Percentiles rank a stretch among this genome's conserved stretches.
phyloP scores from a whole-genome alignment of 2,888 invertebrate genomes.

The Lymantria dispar region DNA sequence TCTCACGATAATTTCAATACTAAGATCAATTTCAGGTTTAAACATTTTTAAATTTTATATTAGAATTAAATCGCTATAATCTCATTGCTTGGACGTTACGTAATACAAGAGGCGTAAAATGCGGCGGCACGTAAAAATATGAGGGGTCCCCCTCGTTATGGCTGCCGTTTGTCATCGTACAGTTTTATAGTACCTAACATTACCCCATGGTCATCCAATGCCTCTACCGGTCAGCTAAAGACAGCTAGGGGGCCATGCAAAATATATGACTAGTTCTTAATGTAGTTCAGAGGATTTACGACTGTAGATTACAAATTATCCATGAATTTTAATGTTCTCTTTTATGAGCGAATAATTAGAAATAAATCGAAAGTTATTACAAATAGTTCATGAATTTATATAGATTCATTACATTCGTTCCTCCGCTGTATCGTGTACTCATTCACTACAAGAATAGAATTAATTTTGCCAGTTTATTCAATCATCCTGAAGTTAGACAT shows the following conservation, averaged over 20 bases:
- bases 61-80: slow-evolving; percentile 1
- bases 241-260: slow-evolving; percentile 27
- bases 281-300: slow-evolving; percentile 24
- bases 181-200: slow-evolving; percentile 49
- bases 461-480: too few relatives aligned
- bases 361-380: too few relatives aligned
- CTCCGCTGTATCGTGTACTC: too few relatives aligned
- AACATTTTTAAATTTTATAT: too few relatives aligned
- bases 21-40: too few relatives aligned
- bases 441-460: too few relatives aligned
- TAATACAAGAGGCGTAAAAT: slow-evolving; percentile 47
- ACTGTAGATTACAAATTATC: slow-evolving; percentile 26
- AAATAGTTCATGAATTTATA: too few relatives aligned
- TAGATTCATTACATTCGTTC: too few relatives aligned
- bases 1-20: too few relatives aligned
- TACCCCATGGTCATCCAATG: slow-evolving; percentile 45
- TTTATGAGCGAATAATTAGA: neutral
- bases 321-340: slow-evolving; percentile 23
- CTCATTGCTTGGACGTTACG: slow-evolving; percentile 13
- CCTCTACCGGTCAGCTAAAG: slow-evolving; percentile 34
- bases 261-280: slow-evolving; percentile 33
- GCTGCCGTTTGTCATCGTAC: slow-evolving; percentile 63
- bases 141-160: slow-evolving; percentile 50
- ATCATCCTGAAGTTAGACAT: too few relatives aligned
- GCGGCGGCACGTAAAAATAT: slow-evolving; percentile 61